phyloP scores from a whole-genome alignment of 2,888 invertebrate species.

The Dasysyrphus tricinctus region DNA sequence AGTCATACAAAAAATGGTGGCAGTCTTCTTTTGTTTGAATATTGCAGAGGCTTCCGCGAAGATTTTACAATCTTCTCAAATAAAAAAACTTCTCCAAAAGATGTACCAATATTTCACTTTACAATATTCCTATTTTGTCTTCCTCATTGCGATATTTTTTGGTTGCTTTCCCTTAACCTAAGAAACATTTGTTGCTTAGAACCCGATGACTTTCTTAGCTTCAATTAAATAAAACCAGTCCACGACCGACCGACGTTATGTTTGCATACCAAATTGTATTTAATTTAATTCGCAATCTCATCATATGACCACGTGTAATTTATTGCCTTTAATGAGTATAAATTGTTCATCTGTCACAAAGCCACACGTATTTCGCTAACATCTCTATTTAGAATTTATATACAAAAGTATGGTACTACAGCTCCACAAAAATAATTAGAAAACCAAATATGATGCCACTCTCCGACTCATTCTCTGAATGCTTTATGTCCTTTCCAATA shows the following conservation, averaged over 20 bases:
- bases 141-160: too few relatives aligned
- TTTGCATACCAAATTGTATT: slow-evolving; percentile 53
- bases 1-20: too few relatives aligned
- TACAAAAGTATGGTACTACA: background rate
- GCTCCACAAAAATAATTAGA: slow-evolving; percentile 63
- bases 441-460: slow-evolving; percentile 55
- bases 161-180: too few relatives aligned
- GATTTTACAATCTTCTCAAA: too few relatives aligned
- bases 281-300: slow-evolving; percentile 56
- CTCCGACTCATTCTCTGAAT: slow-evolving; percentile 40
- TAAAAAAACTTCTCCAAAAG: too few relatives aligned
- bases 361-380: slow-evolving; percentile 28
- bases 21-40: too few relatives aligned
- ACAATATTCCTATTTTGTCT: too few relatives aligned
- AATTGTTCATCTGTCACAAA: slow-evolving; percentile 22
- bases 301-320: slow-evolving; percentile 64
- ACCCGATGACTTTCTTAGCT: background rate
- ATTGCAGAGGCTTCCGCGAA: too few relatives aligned
- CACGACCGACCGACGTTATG: slow-evolving; percentile 37
- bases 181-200: too few relatives aligned
- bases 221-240: slow-evolving; percentile 37
- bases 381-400: slow-evolving; percentile 63
- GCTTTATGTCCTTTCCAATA: slow-evolving; percentile 73
- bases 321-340: slow-evolving; percentile 65
- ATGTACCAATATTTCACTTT: too few relatives aligned